phyloP scores from a whole-genome alignment of 2,797 vertebrate species.

The Lepus oiostolus region DNA sequence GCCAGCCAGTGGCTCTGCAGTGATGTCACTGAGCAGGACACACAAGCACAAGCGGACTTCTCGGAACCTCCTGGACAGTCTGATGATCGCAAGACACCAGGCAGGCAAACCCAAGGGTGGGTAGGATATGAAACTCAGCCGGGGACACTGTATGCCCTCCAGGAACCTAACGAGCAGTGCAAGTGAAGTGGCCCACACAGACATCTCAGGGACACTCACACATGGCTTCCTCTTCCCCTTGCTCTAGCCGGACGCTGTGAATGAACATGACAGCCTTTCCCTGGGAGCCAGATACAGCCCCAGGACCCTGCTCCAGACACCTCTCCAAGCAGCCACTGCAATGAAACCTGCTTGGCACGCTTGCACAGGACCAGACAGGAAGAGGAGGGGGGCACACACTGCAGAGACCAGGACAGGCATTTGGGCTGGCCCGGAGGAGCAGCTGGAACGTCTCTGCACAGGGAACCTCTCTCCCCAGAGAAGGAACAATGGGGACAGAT shows the following conservation, averaged over 20 bases:
- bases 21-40: conserved; percentile 9
- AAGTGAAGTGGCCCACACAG: neutral
- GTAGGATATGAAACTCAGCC: neutral
- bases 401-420: neutral
- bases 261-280: neutral
- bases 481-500: too few relatives aligned
- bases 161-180: neutral
- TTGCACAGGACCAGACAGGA: neutral
- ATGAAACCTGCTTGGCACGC: neutral
- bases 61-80: neutral
- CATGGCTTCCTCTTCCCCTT: neutral
- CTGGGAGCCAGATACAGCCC: neutral
- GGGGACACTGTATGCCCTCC: neutral
- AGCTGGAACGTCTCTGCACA: neutral
- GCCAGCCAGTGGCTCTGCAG: neutral
- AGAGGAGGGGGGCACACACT: neutral
- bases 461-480: too few relatives aligned
- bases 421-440: neutral
- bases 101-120: neutral
- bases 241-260: neutral
- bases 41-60: neutral
- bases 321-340: neutral
- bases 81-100: neutral
- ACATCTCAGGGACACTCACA: too few relatives aligned
- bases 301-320: conserved; percentile 16